Conservation (phyloP, 2,113 vertebrate species). For the Pelodiscus sinensis region DNA sequence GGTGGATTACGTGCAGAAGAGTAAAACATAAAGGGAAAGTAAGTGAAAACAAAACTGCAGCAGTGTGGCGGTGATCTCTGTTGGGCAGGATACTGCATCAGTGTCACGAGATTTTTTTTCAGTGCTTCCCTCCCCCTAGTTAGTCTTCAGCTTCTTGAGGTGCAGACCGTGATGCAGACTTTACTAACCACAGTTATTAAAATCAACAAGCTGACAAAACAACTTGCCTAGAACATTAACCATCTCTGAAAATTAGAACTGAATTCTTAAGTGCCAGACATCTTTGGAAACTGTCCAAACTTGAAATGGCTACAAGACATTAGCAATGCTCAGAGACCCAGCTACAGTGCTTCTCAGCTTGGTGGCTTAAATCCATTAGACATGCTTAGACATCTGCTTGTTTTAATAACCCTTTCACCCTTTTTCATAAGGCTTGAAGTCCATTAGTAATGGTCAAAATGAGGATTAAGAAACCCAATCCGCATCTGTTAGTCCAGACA, state of each 20-base stretch:
- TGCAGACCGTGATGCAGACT: background rate
- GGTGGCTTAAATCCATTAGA: background rate
- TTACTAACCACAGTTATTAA: background rate
- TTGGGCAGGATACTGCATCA: background rate
- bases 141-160: background rate
- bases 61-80: background rate
- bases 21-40: background rate
- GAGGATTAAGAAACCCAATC: background rate
- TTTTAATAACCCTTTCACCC: background rate
- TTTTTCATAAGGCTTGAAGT: background rate
- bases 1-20: background rate
- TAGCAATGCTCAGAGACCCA: background rate
- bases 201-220: background rate
- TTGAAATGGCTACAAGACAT: background rate
- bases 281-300: background rate
- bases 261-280: background rate
- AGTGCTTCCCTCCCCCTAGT: background rate
- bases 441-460: background rate
- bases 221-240: background rate
- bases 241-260: background rate
- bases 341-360: background rate
- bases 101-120: background rate
- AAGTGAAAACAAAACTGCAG: background rate
- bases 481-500: constrained; percentile 17
- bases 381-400: background rate